A percentile compares a stretch with the other conserved stretches of the same genome.
These are phyloP conservation scores for Tetragonula clypearis DNA, from an alignment of 1,140 invertebrate species.

Conservation along the genomic window DNA sequence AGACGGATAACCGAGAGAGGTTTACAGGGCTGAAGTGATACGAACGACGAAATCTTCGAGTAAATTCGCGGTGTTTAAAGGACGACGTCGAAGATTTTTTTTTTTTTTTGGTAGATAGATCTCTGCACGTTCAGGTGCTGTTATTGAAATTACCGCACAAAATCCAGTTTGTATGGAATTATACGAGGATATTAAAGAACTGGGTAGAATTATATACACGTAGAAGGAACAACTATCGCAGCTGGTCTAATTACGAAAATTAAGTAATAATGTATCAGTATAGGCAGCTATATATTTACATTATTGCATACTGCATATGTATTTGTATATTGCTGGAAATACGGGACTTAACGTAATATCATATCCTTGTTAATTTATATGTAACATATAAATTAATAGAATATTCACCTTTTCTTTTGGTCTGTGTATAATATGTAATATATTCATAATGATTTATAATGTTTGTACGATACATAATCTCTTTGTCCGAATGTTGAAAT, in stretches of 20 bases:
- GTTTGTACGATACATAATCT: constrained; percentile 23
- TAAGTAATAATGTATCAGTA: constrained; percentile 56
- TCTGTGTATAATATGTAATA: background rate
- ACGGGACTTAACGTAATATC: background rate
- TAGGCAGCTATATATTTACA: constrained; percentile 31
- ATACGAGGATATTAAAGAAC: constrained; percentile 95
- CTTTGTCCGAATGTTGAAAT: no score
- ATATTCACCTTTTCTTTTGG: constrained; percentile 12
- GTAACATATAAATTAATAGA: constrained; percentile 19
- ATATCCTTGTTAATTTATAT: background rate
- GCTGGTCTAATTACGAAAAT: constrained; percentile 93
- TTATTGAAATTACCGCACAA: constrained; percentile 93
- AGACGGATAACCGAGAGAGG: background rate
- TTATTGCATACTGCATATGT: background rate
- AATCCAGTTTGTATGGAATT: constrained; percentile 94
- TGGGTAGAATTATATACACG: constrained; percentile 96
- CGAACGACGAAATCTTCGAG: no score
- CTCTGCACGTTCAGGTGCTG: constrained; percentile 86
- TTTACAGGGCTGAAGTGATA: no score
- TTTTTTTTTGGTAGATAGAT: no score
- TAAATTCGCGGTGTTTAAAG: background rate
- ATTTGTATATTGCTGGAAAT: constrained; percentile 6
- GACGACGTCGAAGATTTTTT: no score
- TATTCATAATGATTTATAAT: constrained; percentile 60
- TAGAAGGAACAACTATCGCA: constrained; percentile 94